Evolutionary conservation across 2,113 vertebrate species (phyloP).

Genomic region (Sinosuthora webbiana): DNA sequence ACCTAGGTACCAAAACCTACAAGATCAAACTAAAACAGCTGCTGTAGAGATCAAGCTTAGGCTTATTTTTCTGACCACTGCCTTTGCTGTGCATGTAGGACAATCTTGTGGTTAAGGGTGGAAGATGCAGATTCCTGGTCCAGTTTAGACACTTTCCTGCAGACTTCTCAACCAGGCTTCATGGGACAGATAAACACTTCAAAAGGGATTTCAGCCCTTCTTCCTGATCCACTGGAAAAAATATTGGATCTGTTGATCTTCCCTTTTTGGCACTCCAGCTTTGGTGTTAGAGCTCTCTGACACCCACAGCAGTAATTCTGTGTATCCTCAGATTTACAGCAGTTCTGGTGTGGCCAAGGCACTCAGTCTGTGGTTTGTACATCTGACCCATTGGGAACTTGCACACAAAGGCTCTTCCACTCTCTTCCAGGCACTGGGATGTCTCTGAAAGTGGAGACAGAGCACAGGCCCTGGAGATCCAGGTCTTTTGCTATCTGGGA

Average conservation of each 20-base stretch:
- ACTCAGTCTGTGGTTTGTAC: not conserved
- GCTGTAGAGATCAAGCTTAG: not conserved
- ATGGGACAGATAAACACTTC: not conserved
- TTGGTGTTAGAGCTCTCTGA: not conserved
- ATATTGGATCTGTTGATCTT: not conserved
- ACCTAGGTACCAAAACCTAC: not conserved
- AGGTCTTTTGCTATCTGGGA: not conserved
- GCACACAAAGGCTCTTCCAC: not conserved
- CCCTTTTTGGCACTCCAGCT: not conserved
- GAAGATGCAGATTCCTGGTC: rapidly evolving
- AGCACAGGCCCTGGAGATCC: not conserved
- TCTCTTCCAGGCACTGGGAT: not conserved
- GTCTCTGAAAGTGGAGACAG: not conserved
- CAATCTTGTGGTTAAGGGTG: not conserved
- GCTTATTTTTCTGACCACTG: not conserved
- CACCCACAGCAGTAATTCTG: not conserved
- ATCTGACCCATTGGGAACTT: not conserved
- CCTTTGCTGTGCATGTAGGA: not conserved
- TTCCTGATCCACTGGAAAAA: not conserved
- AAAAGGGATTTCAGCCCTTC: not conserved
- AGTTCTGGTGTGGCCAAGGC: not conserved
- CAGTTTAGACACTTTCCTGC: not conserved
- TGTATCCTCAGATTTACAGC: not conserved
- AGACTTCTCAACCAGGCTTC: not conserved
- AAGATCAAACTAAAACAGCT: not conserved